Conservation (phyloP, 2,113 vertebrate species). For the Chloropsis cyanopogon region DNA sequence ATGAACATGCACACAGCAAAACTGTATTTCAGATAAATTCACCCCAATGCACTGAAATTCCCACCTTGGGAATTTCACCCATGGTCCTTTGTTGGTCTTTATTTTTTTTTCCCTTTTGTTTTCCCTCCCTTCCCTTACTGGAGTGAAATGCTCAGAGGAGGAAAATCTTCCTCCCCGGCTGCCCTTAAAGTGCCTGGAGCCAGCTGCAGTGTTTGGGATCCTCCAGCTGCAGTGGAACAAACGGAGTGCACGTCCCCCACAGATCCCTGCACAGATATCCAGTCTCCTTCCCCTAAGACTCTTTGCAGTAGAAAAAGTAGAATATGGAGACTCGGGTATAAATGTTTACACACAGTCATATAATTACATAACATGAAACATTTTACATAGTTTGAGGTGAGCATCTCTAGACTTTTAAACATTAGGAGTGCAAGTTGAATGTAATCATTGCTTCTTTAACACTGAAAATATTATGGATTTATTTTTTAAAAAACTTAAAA, state of each 20-base stretch:
- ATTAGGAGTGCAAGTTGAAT: constrained; percentile 74
- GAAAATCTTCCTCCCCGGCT: constrained; percentile 39
- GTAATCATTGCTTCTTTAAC: constrained; percentile 73
- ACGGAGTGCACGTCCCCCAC: constrained; percentile 18
- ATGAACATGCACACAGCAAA: background rate
- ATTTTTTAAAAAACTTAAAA: constrained; percentile 71
- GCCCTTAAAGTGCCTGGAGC: constrained; percentile 49
- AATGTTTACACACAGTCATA: constrained; percentile 71
- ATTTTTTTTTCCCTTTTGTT: background rate
- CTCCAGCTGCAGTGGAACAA: constrained; percentile 69
- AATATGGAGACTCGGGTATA: constrained; percentile 65
- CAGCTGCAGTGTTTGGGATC: constrained; percentile 60
- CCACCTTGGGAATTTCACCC: too few relatives aligned
- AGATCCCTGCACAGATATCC: background rate
- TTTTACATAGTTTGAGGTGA: constrained; percentile 73
- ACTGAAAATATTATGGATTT: constrained; percentile 76
- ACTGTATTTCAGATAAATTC: constrained; percentile 16
- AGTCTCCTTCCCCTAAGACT: constrained; percentile 43
- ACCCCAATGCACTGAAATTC: constrained; percentile 36
- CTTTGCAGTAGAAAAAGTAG: constrained; percentile 60
- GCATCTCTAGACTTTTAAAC: constrained; percentile 69
- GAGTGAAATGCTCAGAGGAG: constrained; percentile 38
- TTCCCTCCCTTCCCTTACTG: background rate
- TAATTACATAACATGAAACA: constrained; percentile 75
- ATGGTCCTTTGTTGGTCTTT: background rate